A percentile compares a stretch with the other conserved stretches of the same genome.
Evolutionary conservation across 1,140 invertebrate genomes (phyloP).

Genomic region (Drosophila nigrodunni): DNA sequence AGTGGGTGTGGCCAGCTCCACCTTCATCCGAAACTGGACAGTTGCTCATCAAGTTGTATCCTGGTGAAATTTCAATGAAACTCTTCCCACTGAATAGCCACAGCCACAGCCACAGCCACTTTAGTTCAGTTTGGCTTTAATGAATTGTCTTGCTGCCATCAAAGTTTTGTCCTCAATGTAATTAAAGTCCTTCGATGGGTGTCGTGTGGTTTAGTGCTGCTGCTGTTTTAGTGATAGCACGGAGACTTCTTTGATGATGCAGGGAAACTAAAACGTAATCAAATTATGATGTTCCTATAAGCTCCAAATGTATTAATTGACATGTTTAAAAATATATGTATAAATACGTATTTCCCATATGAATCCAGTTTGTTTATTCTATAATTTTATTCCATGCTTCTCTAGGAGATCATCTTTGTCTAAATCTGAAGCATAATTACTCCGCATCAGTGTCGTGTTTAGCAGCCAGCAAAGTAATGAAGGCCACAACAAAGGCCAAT

Average conservation of each 20-base stretch:
- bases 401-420: slow-evolving; percentile 41
- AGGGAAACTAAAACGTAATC: background rate
- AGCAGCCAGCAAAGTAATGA: slow-evolving; percentile 81
- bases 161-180: slow-evolving; percentile 55
- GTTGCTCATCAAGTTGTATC: slow-evolving; percentile 43
- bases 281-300: too few species aligned
- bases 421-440: slow-evolving; percentile 70
- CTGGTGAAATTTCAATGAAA: slow-evolving; percentile 57
- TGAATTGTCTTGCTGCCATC: slow-evolving; percentile 58
- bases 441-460: slow-evolving; percentile 81
- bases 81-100: slow-evolving; percentile 31
- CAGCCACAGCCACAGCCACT: slow-evolving; percentile 20
- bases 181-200: slow-evolving; percentile 57
- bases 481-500: slow-evolving; percentile 76
- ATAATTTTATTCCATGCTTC: background rate
- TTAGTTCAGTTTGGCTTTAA: slow-evolving; percentile 62
- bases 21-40: slow-evolving; percentile 12
- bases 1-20: slow-evolving; percentile 14
- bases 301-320: too few species aligned
- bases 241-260: slow-evolving; percentile 10
- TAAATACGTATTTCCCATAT: too few species aligned
- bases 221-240: background rate
- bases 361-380: too few species aligned
- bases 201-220: background rate
- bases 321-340: too few species aligned